Evolutionary conservation across 2,888 invertebrate species (phyloP).

Genomic region (Phaedon cochleariae): DNA sequence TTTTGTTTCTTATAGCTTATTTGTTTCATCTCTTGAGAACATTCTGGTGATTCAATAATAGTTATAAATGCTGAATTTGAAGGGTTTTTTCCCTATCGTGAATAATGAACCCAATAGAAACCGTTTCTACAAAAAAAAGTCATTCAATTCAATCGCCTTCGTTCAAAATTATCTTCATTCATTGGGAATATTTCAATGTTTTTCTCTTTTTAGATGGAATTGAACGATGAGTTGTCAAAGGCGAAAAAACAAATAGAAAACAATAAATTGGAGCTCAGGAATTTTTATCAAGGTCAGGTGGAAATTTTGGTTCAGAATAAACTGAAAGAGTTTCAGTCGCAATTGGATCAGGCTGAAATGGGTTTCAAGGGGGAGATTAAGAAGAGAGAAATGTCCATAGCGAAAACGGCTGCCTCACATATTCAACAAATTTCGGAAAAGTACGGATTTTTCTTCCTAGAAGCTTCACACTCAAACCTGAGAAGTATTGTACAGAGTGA

Average conservation of each 20-base stretch:
- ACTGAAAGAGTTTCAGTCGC: conserved; percentile 78
- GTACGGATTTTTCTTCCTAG: too few species aligned
- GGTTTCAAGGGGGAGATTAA: conserved; percentile 72
- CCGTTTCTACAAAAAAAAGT: too few species aligned
- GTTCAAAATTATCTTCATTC: background rate
- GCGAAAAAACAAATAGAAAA: conserved; percentile 68
- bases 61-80: too few species aligned
- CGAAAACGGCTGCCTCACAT: conserved; percentile 77
- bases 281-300: conserved; percentile 82
- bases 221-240: conserved; percentile 59
- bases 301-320: conserved; percentile 81
- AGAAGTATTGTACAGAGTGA: too few species aligned
- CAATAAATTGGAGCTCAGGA: conserved; percentile 74
- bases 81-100: too few species aligned
- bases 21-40: too few species aligned
- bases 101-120: too few species aligned
- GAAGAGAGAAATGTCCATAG: conserved; percentile 71
- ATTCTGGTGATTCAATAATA: too few species aligned
- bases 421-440: conserved; percentile 76
- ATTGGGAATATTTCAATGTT: background rate
- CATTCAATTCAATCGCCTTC: too few species aligned
- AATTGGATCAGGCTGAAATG: conserved; percentile 75
- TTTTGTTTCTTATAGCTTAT: too few species aligned
- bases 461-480: too few species aligned
- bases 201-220: conserved; percentile 59